Evolutionary conservation across 2,113 vertebrate genomes (phyloP).

Genomic region (Uria lomvia): DNA sequence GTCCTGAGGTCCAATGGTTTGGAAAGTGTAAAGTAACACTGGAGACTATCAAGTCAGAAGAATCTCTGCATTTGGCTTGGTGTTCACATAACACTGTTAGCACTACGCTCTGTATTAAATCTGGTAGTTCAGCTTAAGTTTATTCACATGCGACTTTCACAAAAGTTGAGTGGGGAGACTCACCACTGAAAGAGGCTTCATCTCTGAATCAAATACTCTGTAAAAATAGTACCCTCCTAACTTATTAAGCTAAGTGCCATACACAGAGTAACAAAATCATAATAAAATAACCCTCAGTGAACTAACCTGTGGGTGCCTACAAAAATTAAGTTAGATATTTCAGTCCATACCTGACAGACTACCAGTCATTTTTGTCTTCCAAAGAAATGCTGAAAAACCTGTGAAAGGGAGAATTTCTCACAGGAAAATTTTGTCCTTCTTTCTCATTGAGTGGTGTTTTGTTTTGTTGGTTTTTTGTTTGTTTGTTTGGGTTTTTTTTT

Average conservation of each 20-base stretch:
- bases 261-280: not conserved
- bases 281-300: not conserved
- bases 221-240: not conserved
- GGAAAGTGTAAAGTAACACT: not conserved
- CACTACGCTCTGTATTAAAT: not conserved
- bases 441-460: not conserved
- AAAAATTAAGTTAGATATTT: not conserved
- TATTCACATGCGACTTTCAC: not conserved
- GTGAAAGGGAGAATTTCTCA: not conserved
- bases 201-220: not conserved
- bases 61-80: not conserved
- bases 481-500: not conserved
- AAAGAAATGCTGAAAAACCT: not conserved
- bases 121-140: not conserved
- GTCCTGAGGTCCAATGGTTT: not conserved
- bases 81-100: not conserved
- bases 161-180: not conserved
- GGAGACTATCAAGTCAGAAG: not conserved
- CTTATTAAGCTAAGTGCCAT: not conserved
- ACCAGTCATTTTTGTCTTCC: not conserved
- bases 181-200: not conserved
- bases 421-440: not conserved
- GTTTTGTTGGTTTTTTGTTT: not conserved
- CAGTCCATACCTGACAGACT: not conserved
- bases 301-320: not conserved